These are phyloP conservation scores for Julus scanicus DNA, from an alignment of 2,888 invertebrate genomes.

Conservation along the genomic window DNA sequence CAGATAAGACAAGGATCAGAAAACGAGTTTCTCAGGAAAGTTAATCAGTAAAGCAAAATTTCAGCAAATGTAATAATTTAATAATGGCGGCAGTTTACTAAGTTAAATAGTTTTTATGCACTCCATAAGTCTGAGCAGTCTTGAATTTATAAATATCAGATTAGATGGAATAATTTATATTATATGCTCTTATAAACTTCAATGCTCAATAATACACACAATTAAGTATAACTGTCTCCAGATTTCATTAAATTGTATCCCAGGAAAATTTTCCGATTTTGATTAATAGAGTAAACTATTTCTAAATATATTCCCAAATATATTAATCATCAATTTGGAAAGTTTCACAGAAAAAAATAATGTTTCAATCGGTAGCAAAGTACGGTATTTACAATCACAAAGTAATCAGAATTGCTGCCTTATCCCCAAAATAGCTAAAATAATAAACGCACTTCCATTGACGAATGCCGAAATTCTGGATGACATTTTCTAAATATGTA, in stretches of 20 bases:
- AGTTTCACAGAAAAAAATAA: not conserved
- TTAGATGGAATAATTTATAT: no score
- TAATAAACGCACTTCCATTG: not conserved
- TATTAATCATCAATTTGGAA: no score
- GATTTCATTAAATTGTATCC: no score
- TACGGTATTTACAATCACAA: not conserved
- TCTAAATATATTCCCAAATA: no score
- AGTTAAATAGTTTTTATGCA: not conserved
- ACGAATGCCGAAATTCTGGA: not conserved
- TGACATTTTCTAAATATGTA: not conserved
- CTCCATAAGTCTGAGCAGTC: no score
- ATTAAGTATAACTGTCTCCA: no score
- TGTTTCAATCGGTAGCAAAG: not conserved
- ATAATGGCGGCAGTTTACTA: not conserved
- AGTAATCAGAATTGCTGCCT: not conserved
- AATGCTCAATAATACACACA: no score
- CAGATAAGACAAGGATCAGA: not conserved
- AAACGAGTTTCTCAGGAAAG: not conserved
- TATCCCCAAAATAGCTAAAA: not conserved
- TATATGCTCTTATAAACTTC: no score
- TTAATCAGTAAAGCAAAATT: not conserved
- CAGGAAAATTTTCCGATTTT: no score
- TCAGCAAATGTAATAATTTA: not conserved
- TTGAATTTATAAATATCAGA: no score
- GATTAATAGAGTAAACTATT: no score